Conservation (phyloP, 2,113 vertebrate genomes). For the Phalacrocorax carbo region DNA sequence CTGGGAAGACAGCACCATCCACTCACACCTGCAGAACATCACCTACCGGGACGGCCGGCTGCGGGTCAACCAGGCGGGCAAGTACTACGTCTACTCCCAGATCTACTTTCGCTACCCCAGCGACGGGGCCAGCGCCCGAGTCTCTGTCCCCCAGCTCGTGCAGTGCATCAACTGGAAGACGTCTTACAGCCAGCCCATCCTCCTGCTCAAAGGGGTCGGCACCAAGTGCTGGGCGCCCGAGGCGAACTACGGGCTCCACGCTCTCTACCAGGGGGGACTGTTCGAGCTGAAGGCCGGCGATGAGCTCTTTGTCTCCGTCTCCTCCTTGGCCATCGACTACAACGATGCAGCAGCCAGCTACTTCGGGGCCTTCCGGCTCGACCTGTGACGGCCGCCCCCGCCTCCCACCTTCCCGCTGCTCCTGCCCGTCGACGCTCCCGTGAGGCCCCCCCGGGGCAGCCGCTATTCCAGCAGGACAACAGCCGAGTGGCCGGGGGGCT, state of each 20-base stretch:
- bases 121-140: conserved; percentile 62
- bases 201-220: conserved; percentile 87
- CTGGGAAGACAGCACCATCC: conserved; percentile 82
- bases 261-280: conserved; percentile 86
- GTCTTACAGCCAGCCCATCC: conserved; percentile 78
- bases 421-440: not conserved
- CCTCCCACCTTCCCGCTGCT: not conserved
- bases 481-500: fast-evolving
- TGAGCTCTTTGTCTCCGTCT: conserved; percentile 87
- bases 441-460: fast-evolving
- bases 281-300: conserved; percentile 84
- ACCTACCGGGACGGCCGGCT: conserved; percentile 81
- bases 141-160: conserved; percentile 80
- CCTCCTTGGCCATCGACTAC: conserved; percentile 80
- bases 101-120: conserved; percentile 82
- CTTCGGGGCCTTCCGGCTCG: conserved; percentile 85
- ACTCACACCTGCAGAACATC: conserved; percentile 86
- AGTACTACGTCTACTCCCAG: conserved; percentile 88
- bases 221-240: conserved; percentile 88
- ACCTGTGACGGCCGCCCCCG: conserved; percentile 65
- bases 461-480: fast-evolving
- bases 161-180: conserved; percentile 88
- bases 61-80: conserved; percentile 81
- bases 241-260: conserved; percentile 85
- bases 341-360: conserved; percentile 81